Percentiles rank a stretch among this genome's conserved stretches.
phyloP scores from a whole-genome alignment of 1,140 invertebrate species.

The Camponotus vicinus region DNA sequence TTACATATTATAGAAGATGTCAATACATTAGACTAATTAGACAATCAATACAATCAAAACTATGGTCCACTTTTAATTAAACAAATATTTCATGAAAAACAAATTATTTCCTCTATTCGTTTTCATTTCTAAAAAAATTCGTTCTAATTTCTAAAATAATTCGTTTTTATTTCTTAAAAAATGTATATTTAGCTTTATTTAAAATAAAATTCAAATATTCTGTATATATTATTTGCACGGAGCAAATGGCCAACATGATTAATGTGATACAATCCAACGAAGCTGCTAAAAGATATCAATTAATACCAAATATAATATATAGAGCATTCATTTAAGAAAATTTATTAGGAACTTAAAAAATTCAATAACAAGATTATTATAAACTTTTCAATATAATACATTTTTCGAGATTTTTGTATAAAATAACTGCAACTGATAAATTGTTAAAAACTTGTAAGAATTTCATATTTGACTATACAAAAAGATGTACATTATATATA shows the following conservation, averaged over 20 bases:
- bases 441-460: background rate
- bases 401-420: background rate
- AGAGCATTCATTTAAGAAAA: background rate
- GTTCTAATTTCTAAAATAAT: no score
- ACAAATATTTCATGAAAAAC: background rate
- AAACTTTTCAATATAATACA: background rate
- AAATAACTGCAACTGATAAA: background rate
- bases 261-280: conserved; percentile 1
- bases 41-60: background rate
- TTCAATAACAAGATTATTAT: background rate
- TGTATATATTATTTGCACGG: background rate
- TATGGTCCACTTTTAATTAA: background rate
- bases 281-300: conserved; percentile 17
- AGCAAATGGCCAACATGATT: conserved; percentile 15
- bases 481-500: conserved; percentile 3
- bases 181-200: background rate
- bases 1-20: background rate
- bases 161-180: no score
- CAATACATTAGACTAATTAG: background rate
- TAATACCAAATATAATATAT: background rate
- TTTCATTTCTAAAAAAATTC: background rate
- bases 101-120: conserved; percentile 7
- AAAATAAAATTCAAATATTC: background rate
- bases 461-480: background rate
- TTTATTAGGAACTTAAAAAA: background rate